phyloP scores from a whole-genome alignment of 1,140 invertebrate species.

The Glossosoma conforme region DNA sequence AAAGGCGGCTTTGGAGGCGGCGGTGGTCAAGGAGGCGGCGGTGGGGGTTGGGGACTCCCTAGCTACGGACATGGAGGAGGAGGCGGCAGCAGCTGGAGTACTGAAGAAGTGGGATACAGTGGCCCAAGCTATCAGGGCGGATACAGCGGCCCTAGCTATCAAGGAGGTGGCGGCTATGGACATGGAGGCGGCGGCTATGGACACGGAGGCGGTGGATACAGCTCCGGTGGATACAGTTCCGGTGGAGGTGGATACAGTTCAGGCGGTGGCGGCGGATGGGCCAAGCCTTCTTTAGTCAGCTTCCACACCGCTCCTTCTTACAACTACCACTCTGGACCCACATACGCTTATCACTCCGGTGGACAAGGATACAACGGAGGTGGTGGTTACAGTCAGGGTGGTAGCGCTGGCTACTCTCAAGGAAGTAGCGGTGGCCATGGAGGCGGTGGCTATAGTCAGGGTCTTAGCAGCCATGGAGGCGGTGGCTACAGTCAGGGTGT shows the following conservation, averaged over 20 bases:
- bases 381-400: not conserved
- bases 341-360: not conserved
- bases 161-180: slow-evolving; percentile 6
- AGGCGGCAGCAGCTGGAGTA: slow-evolving; percentile 3
- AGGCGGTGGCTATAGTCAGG: slow-evolving; percentile 6
- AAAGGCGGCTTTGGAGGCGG: not conserved
- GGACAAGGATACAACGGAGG: not conserved
- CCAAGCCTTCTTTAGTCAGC: not conserved
- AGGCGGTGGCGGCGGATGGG: not conserved
- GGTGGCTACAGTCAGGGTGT: not conserved
- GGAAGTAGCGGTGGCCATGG: slow-evolving; percentile 12
- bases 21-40: slow-evolving; percentile 4
- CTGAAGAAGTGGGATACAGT: no score
- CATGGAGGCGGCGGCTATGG: not conserved
- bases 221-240: not conserved
- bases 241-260: not conserved
- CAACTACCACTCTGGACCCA: slow-evolving; percentile 17
- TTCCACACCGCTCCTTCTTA: slow-evolving; percentile 17
- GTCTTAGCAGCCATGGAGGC: not conserved
- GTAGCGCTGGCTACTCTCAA: no score
- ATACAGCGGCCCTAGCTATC: not conserved
- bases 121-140: not conserved
- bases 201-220: slow-evolving; percentile 7
- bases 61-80: slow-evolving; percentile 7
- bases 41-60: not conserved